Conservation (phyloP, 2,888 invertebrate species). For the Geophilus truncorum region DNA sequence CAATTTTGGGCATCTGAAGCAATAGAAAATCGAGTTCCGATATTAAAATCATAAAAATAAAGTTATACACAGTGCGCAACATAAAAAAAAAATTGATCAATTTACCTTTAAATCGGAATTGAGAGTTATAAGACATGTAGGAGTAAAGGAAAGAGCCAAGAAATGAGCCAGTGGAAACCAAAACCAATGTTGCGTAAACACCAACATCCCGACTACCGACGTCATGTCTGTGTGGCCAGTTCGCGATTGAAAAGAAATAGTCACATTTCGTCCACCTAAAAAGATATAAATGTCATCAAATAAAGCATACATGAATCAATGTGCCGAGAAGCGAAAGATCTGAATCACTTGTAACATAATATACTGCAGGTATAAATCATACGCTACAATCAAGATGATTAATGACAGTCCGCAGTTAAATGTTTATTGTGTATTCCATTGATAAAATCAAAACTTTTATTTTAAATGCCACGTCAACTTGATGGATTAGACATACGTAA, state of each 20-base stretch:
- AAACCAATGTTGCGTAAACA: slow-evolving; percentile 99
- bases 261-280: slow-evolving; percentile 85
- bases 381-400: neutral
- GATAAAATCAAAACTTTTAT: neutral
- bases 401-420: too few relatives aligned
- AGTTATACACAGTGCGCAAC: too few relatives aligned
- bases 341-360: neutral
- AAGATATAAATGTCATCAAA: neutral
- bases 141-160: slow-evolving; percentile 89
- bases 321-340: neutral
- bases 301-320: neutral
- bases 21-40: slow-evolving; percentile 41
- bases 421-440: too few relatives aligned
- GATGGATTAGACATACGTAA: neutral
- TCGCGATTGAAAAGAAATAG: slow-evolving; percentile 87
- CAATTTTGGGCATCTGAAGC: slow-evolving; percentile 78
- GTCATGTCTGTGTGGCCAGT: slow-evolving; percentile 97
- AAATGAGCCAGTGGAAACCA: slow-evolving; percentile 99
- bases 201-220: slow-evolving; percentile 92
- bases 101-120: slow-evolving; percentile 76
- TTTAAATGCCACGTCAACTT: neutral
- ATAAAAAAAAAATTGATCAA: neutral
- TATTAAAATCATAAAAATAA: neutral
- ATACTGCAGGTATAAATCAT: neutral
- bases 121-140: slow-evolving; percentile 89